Conservation (phyloP, 2,888 invertebrate genomes). For the Caenorhabditis doughertyi region DNA sequence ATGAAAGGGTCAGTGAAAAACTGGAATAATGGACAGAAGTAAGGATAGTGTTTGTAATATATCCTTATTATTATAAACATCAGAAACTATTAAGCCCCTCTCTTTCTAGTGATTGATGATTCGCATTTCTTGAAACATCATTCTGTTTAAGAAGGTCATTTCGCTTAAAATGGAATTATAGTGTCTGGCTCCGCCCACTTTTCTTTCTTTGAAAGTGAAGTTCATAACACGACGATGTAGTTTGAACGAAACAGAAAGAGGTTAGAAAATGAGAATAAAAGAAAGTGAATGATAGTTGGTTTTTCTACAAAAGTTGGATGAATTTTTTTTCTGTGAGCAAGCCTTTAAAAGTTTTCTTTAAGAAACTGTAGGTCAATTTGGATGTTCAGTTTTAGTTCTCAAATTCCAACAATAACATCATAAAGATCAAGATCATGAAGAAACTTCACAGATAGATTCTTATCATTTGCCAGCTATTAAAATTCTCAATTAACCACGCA, state of each 20-base stretch:
- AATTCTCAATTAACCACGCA: neutral
- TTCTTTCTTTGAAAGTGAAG: too few species aligned
- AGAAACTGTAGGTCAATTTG: too few species aligned
- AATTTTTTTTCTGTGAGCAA: too few species aligned
- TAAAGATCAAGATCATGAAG: constrained; percentile 27
- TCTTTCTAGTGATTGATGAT: constrained; percentile 4
- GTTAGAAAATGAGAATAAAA: too few species aligned
- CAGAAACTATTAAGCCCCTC: constrained; percentile 9
- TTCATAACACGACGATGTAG: too few species aligned
- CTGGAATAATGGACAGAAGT: neutral
- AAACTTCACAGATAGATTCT: constrained; percentile 1
- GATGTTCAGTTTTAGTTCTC: neutral
- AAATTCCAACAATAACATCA: constrained; percentile 24
- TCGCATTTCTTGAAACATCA: neutral
- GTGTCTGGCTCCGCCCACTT: constrained; percentile 21
- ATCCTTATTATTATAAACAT: neutral
- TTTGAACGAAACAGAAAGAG: too few species aligned
- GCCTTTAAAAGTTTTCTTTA: too few species aligned
- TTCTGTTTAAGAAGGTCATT: constrained; percentile 15
- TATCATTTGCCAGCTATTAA: constrained; percentile 12
- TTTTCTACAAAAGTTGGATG: too few species aligned
- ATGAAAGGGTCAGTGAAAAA: neutral
- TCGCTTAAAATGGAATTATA: neutral
- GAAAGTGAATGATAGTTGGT: too few species aligned
- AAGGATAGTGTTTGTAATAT: neutral